Conservation (phyloP, 2,797 vertebrate species). For the Sebastes trivittatus region DNA sequence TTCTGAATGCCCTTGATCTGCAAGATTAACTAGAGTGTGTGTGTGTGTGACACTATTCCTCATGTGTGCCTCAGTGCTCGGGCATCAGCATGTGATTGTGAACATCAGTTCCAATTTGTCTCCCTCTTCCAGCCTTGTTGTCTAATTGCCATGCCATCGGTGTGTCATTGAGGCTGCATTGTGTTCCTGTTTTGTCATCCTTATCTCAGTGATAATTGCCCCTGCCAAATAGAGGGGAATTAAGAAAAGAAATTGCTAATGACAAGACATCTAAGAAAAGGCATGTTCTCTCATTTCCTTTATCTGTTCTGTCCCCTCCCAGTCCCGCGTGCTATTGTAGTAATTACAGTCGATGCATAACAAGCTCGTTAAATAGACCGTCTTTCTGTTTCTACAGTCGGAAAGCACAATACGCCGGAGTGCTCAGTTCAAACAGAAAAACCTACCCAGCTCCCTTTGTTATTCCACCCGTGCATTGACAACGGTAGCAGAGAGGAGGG, state of each 20-base stretch:
- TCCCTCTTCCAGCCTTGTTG: slow-evolving; percentile 69
- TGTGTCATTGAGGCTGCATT: slow-evolving; percentile 74
- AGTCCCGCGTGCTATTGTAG: slow-evolving; percentile 65
- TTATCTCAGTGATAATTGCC: slow-evolving; percentile 80
- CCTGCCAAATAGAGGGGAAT: slow-evolving; percentile 76
- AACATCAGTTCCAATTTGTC: slow-evolving; percentile 80
- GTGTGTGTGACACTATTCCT: background rate
- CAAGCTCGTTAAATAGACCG: slow-evolving; percentile 76
- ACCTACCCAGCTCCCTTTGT: slow-evolving; percentile 78
- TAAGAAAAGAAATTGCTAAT: slow-evolving; percentile 78
- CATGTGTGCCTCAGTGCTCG: slow-evolving; percentile 32
- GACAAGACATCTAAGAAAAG: slow-evolving; percentile 78
- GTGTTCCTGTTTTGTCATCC: slow-evolving; percentile 78
- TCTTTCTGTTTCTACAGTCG: slow-evolving; percentile 71
- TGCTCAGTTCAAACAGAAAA: slow-evolving; percentile 76
- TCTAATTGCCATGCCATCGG: slow-evolving; percentile 77
- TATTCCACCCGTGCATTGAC: slow-evolving; percentile 79
- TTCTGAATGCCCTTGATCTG: slow-evolving; percentile 61
- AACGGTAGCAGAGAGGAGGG: slow-evolving; percentile 77
- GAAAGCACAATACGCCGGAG: slow-evolving; percentile 70
- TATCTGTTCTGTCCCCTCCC: slow-evolving; percentile 66
- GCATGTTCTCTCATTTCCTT: slow-evolving; percentile 75
- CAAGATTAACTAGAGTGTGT: slow-evolving; percentile 33
- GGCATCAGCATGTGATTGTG: slow-evolving; percentile 70
- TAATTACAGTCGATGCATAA: slow-evolving; percentile 80